Conservation (phyloP, 2,888 invertebrate genomes). For the Chelonus formosanus region DNA sequence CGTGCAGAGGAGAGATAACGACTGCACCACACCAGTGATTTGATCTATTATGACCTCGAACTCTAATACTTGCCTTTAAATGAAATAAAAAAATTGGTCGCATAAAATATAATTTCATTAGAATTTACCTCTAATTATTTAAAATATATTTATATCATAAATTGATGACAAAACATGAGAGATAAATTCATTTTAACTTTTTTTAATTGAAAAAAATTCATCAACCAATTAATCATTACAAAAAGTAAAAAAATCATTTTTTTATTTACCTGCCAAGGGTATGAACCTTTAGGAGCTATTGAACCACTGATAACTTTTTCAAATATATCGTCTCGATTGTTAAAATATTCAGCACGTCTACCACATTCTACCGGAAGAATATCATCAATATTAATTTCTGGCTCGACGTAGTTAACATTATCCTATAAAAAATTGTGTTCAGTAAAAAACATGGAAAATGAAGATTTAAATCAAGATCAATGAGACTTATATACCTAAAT, state of each 20-base stretch:
- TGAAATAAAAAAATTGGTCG: conserved; percentile 15
- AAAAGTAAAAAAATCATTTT: conserved; percentile 1
- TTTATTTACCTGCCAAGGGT: conserved; percentile 78
- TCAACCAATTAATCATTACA: neutral
- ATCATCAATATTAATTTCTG: conserved; percentile 48
- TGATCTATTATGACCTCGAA: conserved; percentile 69
- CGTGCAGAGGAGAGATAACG: conserved; percentile 71
- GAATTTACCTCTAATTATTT: too few species aligned
- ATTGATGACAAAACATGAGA: neutral
- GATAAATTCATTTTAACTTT: too few species aligned
- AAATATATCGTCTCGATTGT: conserved; percentile 64
- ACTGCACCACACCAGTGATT: conserved; percentile 81
- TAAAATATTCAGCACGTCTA: conserved; percentile 65
- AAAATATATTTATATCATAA: neutral
- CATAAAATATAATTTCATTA: neutral
- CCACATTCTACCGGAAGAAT: conserved; percentile 68
- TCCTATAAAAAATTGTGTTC: conserved; percentile 43
- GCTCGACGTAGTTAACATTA: conserved; percentile 7
- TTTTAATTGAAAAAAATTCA: neutral
- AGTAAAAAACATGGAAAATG: conserved; percentile 33
- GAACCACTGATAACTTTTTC: conserved; percentile 73
- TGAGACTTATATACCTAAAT: neutral
- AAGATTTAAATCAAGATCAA: neutral
- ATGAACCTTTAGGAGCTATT: conserved; percentile 71
- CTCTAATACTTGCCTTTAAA: conserved; percentile 71